Conservation (phyloP, 2,888 invertebrate genomes). For the Malthinus seriepunctatus region DNA sequence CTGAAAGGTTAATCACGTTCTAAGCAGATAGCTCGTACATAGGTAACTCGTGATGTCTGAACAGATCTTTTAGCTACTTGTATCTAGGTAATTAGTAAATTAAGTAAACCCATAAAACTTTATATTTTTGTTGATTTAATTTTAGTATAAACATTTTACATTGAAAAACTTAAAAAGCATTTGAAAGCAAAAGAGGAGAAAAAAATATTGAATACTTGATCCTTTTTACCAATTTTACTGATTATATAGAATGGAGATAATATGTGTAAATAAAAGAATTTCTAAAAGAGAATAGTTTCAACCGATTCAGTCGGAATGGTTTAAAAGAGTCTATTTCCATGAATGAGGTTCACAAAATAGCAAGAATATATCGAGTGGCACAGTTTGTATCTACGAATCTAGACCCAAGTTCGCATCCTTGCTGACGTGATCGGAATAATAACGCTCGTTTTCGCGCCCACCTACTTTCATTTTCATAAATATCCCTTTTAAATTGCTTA, state of each 20-base stretch:
- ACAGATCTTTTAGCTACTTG: no score
- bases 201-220: no score
- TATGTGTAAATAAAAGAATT: slow-evolving; percentile 25
- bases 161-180: neutral
- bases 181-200: neutral
- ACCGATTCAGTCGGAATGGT: slow-evolving; percentile 45
- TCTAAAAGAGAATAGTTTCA: slow-evolving; percentile 43
- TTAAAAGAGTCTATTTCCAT: slow-evolving; percentile 45
- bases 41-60: no score
- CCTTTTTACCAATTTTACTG: no score
- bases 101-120: neutral
- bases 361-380: slow-evolving; percentile 45
- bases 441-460: slow-evolving; percentile 42
- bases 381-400: slow-evolving; percentile 43
- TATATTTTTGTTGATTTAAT: neutral
- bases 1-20: no score
- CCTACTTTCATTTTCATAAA: slow-evolving; percentile 51
- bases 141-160: neutral
- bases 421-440: slow-evolving; percentile 47
- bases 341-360: slow-evolving; percentile 43
- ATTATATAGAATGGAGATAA: neutral
- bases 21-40: no score
- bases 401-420: slow-evolving; percentile 38
- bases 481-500: slow-evolving; percentile 50
- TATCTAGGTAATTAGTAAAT: no score